Evolutionary conservation across 2,888 invertebrate species (phyloP).

Genomic region (Sabatieria punctata): DNA sequence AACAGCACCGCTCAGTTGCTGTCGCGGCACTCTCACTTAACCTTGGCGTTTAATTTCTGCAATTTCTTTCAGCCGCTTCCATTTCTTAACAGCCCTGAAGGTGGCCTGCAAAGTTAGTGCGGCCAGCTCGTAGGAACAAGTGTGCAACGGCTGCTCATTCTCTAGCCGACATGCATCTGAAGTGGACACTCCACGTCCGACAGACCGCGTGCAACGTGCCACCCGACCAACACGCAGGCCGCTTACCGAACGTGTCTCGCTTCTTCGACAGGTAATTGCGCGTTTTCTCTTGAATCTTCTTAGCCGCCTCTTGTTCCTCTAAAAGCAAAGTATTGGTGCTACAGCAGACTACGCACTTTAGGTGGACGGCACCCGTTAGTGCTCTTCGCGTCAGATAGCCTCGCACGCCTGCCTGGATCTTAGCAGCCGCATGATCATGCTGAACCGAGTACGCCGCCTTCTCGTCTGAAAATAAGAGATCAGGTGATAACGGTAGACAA

Average conservation of each 20-base stretch:
- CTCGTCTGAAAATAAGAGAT: too few species aligned
- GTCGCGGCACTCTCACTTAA: too few species aligned
- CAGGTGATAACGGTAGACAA: too few species aligned
- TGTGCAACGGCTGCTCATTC: too few species aligned
- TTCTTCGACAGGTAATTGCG: background rate
- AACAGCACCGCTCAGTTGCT: too few species aligned
- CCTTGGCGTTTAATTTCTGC: too few species aligned
- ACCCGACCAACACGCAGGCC: too few species aligned
- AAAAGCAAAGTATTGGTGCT: background rate
- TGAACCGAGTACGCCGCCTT: too few species aligned
- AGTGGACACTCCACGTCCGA: too few species aligned
- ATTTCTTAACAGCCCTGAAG: background rate
- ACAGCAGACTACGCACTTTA: too few species aligned
- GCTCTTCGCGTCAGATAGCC: constrained; percentile 4
- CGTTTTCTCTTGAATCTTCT: background rate
- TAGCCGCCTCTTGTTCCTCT: background rate
- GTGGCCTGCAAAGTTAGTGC: background rate
- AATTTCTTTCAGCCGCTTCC: background rate
- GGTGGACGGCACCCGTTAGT: constrained; percentile 1
- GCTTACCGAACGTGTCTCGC: background rate
- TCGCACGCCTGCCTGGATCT: constrained; percentile 9
- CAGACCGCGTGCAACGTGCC: too few species aligned
- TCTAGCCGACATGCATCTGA: too few species aligned
- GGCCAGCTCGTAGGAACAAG: background rate
- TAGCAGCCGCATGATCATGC: constrained; percentile 8